Evolutionary conservation across 2,797 vertebrate species (phyloP).

Genomic region (Chaenodraco wilsoni): DNA sequence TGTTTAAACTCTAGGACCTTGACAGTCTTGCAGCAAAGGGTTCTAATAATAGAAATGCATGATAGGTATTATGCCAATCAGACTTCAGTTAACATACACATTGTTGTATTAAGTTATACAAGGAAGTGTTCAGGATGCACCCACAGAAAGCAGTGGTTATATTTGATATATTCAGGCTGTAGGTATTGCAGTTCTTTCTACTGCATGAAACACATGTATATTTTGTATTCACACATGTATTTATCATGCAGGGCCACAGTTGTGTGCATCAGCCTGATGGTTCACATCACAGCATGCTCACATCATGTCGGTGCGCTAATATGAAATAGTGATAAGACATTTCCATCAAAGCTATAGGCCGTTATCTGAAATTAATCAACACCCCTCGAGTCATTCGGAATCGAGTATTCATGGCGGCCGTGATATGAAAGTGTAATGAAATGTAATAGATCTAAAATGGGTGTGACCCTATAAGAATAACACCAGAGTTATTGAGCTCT

Average conservation of each 20-base stretch:
- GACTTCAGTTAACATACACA: too few species aligned
- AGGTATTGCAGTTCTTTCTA: background rate
- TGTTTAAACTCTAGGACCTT: too few species aligned
- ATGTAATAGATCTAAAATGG: conserved; percentile 63
- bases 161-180: background rate
- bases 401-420: conserved; percentile 41
- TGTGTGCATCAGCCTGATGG: conserved; percentile 9
- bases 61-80: too few species aligned
- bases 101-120: too few species aligned
- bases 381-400: conserved; percentile 48
- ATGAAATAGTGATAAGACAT: conserved; percentile 50
- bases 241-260: background rate
- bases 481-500: conserved; percentile 44
- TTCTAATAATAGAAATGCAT: too few species aligned
- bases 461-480: conserved; percentile 53
- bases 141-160: background rate
- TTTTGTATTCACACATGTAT: background rate
- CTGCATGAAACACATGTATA: conserved; percentile 4
- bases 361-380: conserved; percentile 75
- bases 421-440: conserved; percentile 56
- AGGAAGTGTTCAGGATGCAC: too few species aligned
- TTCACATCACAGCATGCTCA: conserved; percentile 41
- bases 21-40: too few species aligned
- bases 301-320: conserved; percentile 24
- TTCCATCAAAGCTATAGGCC: conserved; percentile 49